A percentile compares a stretch with the other conserved stretches of the same genome.
Conservation (phyloP, 2,888 invertebrate species). For the Acleris emargana region DNA sequence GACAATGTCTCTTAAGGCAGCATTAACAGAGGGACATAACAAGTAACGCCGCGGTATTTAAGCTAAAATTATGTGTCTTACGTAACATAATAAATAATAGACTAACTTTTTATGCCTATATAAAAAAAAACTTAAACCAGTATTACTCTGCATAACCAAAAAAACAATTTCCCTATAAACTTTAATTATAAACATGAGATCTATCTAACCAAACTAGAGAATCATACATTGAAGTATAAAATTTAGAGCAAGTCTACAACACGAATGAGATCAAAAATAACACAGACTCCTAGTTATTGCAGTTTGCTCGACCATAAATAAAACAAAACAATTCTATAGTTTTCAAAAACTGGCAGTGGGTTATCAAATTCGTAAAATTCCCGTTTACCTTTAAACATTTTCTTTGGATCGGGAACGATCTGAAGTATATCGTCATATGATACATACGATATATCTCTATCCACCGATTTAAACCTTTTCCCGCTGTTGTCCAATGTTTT, state of each 20-base stretch:
- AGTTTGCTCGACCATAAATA: too few species aligned
- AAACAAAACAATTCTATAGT: not conserved
- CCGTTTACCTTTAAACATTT: constrained; percentile 13
- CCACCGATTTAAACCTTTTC: constrained; percentile 19
- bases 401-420: constrained; percentile 14
- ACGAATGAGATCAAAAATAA: too few species aligned
- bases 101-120: too few species aligned
- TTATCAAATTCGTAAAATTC: constrained; percentile 4
- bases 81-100: too few species aligned
- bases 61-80: not conserved
- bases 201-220: too few species aligned
- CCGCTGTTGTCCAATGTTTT: constrained; percentile 10
- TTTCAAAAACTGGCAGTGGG: not conserved
- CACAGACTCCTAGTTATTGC: too few species aligned
- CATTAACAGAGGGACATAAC: not conserved
- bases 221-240: too few species aligned
- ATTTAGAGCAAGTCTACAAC: too few species aligned
- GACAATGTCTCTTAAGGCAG: not conserved
- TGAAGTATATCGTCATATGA: constrained; percentile 13
- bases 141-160: too few species aligned
- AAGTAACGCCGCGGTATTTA: constrained; percentile 1
- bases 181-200: too few species aligned
- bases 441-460: constrained; percentile 18
- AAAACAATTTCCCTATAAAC: too few species aligned
- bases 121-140: too few species aligned